Conservation (phyloP, 2,888 invertebrate genomes). For the Vesta saturnalis region DNA sequence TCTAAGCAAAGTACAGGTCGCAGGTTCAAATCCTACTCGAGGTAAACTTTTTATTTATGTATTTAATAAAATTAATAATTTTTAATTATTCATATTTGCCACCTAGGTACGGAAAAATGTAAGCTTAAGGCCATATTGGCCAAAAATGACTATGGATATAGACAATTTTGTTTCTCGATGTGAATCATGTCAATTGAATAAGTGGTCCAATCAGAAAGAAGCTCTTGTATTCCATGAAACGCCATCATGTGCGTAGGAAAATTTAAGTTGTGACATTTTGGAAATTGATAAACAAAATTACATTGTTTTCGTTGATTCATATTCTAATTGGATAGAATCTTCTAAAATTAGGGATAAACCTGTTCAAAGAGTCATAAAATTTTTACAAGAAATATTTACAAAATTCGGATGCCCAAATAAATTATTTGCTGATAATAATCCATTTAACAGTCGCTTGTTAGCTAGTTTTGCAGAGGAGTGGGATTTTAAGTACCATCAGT, state of each 20-base stretch:
- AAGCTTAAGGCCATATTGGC: conserved; percentile 8
- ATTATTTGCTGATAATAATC: background rate
- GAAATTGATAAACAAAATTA: background rate
- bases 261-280: background rate
- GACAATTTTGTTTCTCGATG: background rate
- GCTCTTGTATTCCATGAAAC: background rate
- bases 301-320: too few relatives aligned
- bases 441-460: too few relatives aligned
- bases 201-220: background rate
- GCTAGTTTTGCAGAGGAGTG: too few relatives aligned
- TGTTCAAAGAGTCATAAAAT: background rate
- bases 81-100: conserved; percentile 15
- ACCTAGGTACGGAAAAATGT: conserved; percentile 19
- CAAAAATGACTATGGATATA: background rate
- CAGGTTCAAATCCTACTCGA: too few relatives aligned
- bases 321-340: background rate
- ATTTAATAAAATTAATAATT: too few relatives aligned
- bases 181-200: background rate
- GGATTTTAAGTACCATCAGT: background rate
- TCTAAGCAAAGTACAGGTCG: too few relatives aligned
- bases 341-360: background rate
- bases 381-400: background rate
- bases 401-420: background rate
- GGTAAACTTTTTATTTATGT: too few relatives aligned
- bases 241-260: too few relatives aligned